phyloP scores from a whole-genome alignment of 2,797 vertebrate genomes.

The Onychomys arenicola region DNA sequence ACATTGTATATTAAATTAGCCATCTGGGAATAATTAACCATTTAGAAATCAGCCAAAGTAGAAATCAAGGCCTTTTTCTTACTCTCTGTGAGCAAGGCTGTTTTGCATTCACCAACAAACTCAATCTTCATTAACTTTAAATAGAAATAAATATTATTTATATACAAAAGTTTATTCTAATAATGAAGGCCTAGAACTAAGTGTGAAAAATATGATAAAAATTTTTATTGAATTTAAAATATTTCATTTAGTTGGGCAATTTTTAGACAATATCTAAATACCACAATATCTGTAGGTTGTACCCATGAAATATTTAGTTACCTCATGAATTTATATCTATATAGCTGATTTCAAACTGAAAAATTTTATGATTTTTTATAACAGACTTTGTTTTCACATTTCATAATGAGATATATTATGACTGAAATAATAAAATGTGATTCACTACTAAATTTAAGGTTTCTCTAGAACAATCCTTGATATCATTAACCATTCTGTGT shows the following conservation, averaged over 20 bases:
- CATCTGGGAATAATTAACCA: background rate
- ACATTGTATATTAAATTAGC: background rate
- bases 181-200: background rate
- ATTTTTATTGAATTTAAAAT: background rate
- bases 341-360: background rate
- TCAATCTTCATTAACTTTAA: background rate
- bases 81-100: background rate
- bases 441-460: background rate
- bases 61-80: rapidly evolving
- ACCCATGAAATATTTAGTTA: background rate
- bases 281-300: background rate
- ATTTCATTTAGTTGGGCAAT: background rate
- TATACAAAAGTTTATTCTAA: background rate
- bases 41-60: background rate
- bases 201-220: background rate
- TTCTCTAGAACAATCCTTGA: background rate
- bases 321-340: background rate
- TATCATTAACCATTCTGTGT: constrained; percentile 32
- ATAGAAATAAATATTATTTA: background rate
- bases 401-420: background rate
- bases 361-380: background rate
- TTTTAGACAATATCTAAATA: background rate
- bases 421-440: background rate
- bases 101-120: background rate
- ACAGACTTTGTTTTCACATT: background rate